phyloP scores from a whole-genome alignment of 2,113 vertebrate genomes.

The Erythrolamprus reginae region DNA sequence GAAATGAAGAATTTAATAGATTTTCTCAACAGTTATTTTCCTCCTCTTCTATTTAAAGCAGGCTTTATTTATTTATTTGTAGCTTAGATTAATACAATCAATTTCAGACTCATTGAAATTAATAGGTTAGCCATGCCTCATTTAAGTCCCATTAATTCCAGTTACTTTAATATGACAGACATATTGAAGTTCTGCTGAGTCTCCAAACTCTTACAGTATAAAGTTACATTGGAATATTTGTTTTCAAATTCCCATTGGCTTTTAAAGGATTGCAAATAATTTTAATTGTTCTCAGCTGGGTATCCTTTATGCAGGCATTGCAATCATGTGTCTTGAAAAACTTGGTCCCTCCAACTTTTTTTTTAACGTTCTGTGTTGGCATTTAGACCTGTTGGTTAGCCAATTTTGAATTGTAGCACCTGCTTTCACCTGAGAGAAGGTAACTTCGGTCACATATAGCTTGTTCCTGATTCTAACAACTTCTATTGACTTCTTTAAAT shows the following conservation, averaged over 20 bases:
- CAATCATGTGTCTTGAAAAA: neutral
- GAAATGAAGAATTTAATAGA: neutral
- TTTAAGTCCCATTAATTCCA: neutral
- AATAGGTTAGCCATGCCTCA: neutral
- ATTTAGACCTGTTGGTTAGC: neutral
- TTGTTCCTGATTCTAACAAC: neutral
- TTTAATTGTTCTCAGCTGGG: neutral
- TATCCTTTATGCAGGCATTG: neutral
- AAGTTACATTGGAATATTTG: neutral
- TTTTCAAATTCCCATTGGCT: neutral
- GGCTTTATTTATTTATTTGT: neutral
- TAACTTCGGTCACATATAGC: neutral
- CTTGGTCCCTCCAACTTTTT: neutral
- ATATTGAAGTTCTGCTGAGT: neutral
- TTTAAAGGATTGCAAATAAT: neutral
- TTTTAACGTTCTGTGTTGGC: neutral
- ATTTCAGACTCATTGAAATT: neutral
- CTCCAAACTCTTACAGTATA: neutral
- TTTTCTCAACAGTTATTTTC: neutral
- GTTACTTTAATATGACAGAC: neutral
- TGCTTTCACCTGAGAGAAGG: neutral
- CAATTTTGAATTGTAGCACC: neutral
- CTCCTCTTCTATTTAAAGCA: neutral
- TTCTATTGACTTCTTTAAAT: neutral
- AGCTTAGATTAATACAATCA: neutral